Evolutionary conservation across 2,888 invertebrate genomes (phyloP), one percentile per base, ranked within the genome.

Genomic region (Drosophila kuntzei): DNA sequence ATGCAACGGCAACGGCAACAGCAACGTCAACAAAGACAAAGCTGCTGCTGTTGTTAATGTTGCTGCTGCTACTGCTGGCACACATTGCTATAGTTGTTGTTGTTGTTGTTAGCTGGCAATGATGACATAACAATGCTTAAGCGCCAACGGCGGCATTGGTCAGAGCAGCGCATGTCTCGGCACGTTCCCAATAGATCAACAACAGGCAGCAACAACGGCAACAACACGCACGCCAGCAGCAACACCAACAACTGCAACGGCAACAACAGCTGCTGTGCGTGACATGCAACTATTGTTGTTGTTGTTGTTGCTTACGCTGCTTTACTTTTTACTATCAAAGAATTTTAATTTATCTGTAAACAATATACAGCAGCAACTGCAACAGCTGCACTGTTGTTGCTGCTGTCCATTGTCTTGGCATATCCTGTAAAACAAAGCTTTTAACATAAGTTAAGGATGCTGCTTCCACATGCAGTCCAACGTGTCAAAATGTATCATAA

Each of bases 41-140:
- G 16, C 34, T 36, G 44, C 46, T 57, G 27, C 29, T 53, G 54
- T 7, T 51, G 36, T n/a, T 65, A 75, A 51, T 60, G 73, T 59
- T 64, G 47, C 1, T 58, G 29, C n/a, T 69, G 62, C n/a, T 64
- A 68, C 12, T 78, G 59, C 14, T 77, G 77, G 76, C 76, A 76
- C 66, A 80, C 71, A 76, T 70, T 78, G 54, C 46, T 60, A 55
- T 14, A 65, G 61, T n/a, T 54, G 55, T 37, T 71, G 64, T 47
- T 69, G 62, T 22, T 76, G 60, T 44, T 73, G 71, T 64, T 76
- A 64, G 77, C 82, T 85, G 83, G 78, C 78, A 79, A 80, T 87
- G 84, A 87, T 84, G 87, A 85, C 85, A 87, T 85, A 85, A 87
- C 85, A 85, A 85, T 85, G 87, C 85, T 87, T 71, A 76, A 84